Conservation (phyloP, 2,797 vertebrate genomes). For the Paratrypauchen microcephalus region DNA sequence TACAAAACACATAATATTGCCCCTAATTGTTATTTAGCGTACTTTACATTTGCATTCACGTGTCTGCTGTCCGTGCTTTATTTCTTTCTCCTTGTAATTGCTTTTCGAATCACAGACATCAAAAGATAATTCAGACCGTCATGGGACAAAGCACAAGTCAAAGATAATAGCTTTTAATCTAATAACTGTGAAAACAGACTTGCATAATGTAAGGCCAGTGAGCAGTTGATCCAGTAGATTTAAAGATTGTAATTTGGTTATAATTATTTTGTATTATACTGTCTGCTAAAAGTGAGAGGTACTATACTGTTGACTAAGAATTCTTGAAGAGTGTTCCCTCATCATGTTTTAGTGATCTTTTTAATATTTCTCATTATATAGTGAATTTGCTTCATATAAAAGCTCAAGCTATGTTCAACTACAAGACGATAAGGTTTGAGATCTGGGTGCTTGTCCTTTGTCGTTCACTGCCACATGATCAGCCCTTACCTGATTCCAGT, state of each 20-base stretch:
- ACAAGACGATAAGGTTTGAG: too few relatives aligned
- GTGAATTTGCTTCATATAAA: too few relatives aligned
- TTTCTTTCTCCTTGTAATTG: background rate
- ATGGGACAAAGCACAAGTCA: conserved; percentile 19
- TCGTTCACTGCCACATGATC: background rate
- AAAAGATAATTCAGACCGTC: conserved; percentile 4
- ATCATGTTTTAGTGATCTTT: too few relatives aligned
- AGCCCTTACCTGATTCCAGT: background rate
- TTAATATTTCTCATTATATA: too few relatives aligned
- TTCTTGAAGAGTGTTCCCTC: too few relatives aligned
- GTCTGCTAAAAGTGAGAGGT: background rate
- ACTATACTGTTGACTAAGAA: too few relatives aligned
- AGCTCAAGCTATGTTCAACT: too few relatives aligned
- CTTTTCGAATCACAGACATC: conserved; percentile 1
- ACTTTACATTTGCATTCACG: background rate
- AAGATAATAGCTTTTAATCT: conserved; percentile 11
- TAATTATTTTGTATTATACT: background rate
- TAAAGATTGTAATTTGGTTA: background rate
- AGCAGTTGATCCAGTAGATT: background rate
- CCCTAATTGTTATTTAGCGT: conserved; percentile 19
- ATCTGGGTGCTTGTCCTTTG: background rate
- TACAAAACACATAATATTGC: conserved; percentile 50
- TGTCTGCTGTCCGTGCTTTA: background rate
- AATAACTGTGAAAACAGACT: background rate
- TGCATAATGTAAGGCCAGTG: background rate